A percentile compares a stretch with the other conserved stretches of the same genome.
Evolutionary conservation across 2,113 vertebrate species (phyloP).

Genomic region (Ceyx margarethae): DNA sequence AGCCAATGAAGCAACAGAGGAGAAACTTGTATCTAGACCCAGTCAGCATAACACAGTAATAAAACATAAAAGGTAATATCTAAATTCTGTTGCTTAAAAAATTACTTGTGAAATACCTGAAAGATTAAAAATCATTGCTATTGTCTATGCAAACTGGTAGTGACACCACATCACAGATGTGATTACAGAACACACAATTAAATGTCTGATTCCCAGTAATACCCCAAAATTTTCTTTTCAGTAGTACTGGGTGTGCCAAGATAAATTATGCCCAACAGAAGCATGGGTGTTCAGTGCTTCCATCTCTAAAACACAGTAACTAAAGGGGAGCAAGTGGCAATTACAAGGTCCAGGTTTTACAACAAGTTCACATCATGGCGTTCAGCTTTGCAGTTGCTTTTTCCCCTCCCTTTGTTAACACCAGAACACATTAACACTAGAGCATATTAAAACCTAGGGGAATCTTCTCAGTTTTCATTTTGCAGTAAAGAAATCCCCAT

Average conservation of each 20-base stretch:
- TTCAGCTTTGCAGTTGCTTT: background rate
- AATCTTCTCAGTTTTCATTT: background rate
- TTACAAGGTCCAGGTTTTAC: background rate
- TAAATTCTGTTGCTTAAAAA: background rate
- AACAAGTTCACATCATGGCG: background rate
- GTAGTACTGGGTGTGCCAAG: background rate
- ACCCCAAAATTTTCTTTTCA: background rate
- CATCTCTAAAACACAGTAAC: background rate
- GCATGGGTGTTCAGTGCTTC: background rate
- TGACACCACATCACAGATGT: background rate
- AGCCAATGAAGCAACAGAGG: background rate
- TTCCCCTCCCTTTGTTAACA: background rate
- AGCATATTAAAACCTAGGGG: background rate
- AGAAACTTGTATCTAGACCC: background rate
- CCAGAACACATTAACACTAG: background rate
- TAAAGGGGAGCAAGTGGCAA: background rate
- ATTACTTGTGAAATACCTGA: background rate
- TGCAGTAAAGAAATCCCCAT: background rate
- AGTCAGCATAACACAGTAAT: background rate
- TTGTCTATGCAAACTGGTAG: background rate
- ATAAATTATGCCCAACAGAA: background rate
- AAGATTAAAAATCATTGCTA: background rate
- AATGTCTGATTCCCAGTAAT: background rate
- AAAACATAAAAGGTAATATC: background rate
- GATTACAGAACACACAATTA: background rate